A percentile compares a stretch with the other conserved stretches of the same genome.
Conservation (phyloP, 2,888 invertebrate genomes). For the Andrena hattorfiana region DNA sequence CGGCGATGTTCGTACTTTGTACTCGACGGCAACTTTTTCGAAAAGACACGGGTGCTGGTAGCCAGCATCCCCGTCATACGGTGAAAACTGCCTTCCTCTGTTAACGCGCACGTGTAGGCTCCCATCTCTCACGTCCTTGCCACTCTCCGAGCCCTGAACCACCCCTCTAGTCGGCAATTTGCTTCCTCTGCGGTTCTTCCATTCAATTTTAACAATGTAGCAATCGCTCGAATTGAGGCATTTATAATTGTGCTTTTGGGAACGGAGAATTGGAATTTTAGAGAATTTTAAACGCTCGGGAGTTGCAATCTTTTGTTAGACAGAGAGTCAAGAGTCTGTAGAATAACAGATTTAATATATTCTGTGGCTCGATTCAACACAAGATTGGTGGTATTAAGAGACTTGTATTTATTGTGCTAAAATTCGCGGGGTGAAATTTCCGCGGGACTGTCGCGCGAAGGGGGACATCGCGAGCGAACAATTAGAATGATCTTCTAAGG, state of each 20-base stretch:
- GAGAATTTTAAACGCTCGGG: background rate
- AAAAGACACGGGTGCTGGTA: constrained; percentile 60
- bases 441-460: constrained; percentile 32
- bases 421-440: background rate
- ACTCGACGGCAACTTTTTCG: constrained; percentile 72
- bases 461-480: constrained; percentile 30
- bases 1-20: constrained; percentile 72
- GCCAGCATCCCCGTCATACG: constrained; percentile 48
- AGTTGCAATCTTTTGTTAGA: background rate
- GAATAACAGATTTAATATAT: no score
- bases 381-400: no score
- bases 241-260: background rate
- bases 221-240: background rate
- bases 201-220: background rate
- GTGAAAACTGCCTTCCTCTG: constrained; percentile 73
- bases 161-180: constrained; percentile 20
- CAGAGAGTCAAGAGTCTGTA: no score
- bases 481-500: constrained; percentile 47
- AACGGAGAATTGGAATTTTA: background rate
- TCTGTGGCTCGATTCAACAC: no score
- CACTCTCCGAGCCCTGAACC: background rate
- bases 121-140: constrained; percentile 52
- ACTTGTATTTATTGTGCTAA: background rate
- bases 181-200: background rate
- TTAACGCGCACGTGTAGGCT: constrained; percentile 77